Evolutionary conservation across 2,797 vertebrate genomes (phyloP).

Genomic region (Diceros bicornis): DNA sequence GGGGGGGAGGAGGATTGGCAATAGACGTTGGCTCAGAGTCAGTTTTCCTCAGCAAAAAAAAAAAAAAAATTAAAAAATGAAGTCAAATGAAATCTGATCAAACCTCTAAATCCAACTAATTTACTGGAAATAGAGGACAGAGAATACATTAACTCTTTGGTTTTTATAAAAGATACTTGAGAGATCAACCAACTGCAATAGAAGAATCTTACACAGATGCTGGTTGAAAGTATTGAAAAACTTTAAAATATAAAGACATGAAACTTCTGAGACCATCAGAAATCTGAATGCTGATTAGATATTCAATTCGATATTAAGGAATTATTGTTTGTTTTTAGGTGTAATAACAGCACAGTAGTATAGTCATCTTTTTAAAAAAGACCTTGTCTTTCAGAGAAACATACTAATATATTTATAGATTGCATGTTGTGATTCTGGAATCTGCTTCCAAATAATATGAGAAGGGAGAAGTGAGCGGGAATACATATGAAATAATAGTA

Average conservation of each 20-base stretch:
- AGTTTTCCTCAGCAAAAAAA: no score
- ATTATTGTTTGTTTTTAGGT: not conserved
- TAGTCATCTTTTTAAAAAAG: not conserved
- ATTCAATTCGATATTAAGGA: not conserved
- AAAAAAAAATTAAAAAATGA: not conserved
- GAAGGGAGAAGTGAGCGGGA: not conserved
- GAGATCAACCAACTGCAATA: not conserved
- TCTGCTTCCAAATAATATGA: not conserved
- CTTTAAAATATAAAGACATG: not conserved
- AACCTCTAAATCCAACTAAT: constrained; percentile 57
- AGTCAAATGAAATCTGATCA: not conserved
- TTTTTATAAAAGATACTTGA: constrained; percentile 25
- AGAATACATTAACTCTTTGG: not conserved
- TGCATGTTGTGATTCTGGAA: constrained; percentile 12
- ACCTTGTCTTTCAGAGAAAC: not conserved
- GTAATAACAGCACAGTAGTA: not conserved
- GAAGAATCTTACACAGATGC: not conserved
- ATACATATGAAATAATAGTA: not conserved
- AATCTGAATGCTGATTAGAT: constrained; percentile 46
- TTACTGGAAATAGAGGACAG: not conserved
- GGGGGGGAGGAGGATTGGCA: no score
- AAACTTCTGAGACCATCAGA: not conserved
- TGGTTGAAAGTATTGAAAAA: constrained; percentile 11
- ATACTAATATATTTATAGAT: not conserved
- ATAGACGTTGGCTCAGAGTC: no score